Evolutionary conservation across 1,140 invertebrate genomes (phyloP), one percentile per base, ranked within the genome.

Genomic region (Hesperophylax magnus): DNA sequence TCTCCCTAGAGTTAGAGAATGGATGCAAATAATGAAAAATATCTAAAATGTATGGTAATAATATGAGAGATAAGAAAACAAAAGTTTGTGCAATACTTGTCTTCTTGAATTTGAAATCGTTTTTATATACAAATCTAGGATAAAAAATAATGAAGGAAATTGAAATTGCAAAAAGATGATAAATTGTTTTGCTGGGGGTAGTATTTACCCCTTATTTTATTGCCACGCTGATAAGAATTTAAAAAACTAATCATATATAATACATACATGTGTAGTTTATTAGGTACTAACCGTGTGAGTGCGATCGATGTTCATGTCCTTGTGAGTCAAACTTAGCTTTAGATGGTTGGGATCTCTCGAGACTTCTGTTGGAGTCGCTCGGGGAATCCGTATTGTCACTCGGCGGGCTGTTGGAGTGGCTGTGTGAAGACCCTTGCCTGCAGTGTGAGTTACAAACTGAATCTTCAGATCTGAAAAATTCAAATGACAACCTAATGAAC

Each of bases 401-500:
- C 24, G 75, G 88, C 7, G 78, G 81, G 81, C 88, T 88, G 87
- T 75, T 88, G 6, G 85, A 87, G 81, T 89, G 86, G 80, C 86
- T 86, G 76, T 87, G 86, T n/a, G 85, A 86, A 65, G 83, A 84
- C 47, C 82, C 82, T 86, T 87, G 82, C 87, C 88, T 75, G 78
- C 92, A 90, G 39, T 88, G 87, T 81, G 92, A 93, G 84, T 94
- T 94, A 87, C 95, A 96, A 20, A 96, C 94, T 11, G 95, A 97
- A 86, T 96, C 95, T 87, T 96, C 95, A 1, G 95, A 96, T 85
- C 92, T 89, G n/a, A 89, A 92, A 77, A 18, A 39, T 71, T 17
- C 18, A 71, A 52, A 71, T 69, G 6, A 31, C 39, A 14, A 47
- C 39, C 39, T 14, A 9, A 47, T 47, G 39, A 47, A 47, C 39